Evolutionary conservation across 2,888 invertebrate genomes (phyloP), one percentile per base, ranked within the genome.

Genomic region (Lasioglossum leucozonium): DNA sequence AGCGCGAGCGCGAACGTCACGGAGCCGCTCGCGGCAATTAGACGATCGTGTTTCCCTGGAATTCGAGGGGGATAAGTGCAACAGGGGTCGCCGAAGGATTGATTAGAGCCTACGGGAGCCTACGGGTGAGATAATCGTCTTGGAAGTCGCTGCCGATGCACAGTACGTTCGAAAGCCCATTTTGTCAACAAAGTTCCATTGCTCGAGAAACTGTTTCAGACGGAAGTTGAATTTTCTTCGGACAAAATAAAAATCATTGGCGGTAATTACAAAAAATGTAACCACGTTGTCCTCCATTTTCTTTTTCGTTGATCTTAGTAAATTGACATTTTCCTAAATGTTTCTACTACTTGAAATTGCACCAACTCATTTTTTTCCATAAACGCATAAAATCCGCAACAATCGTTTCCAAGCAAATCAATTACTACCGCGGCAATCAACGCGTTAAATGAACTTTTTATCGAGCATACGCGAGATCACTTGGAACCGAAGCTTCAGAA

Each of bases 21-120:
- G 37, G 13, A 42, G 71, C 26, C 42, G n/a, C 71, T 26, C 42
- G 11, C 42, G n/a, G 71, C 71, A 71, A 71, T 71, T 71, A 71
- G 42, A 16, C 42, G 71, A 42, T 26, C 71, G 71, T n/a, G 26
- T 26, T 71, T 71, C 71, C n/a, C 22, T 4, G 42, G 26, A 42
- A 71, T 13, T 16, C 71, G 26, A 26, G 42, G 71, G 8, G 22
- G 11, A 37, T 30, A 10, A n/a, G 16, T 26, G 71, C 62, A 30
- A 55, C 55, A 30, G 62, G 62, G 30, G 6, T 69, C 40, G 5
- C 40, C 13, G 40, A 40, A 69, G n/a, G 69, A 62, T 62, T 62
- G 62, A 62, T 62, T 30, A 18, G 16, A 2, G 62, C 18, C 30
- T 16, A n/a, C 55, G 11, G 4, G 1, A 55, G n/a, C 4, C 4